Percentiles rank a stretch among this genome's conserved stretches.
Evolutionary conservation across 2,113 vertebrate species (phyloP).

Genomic region (Apteryx owenii): DNA sequence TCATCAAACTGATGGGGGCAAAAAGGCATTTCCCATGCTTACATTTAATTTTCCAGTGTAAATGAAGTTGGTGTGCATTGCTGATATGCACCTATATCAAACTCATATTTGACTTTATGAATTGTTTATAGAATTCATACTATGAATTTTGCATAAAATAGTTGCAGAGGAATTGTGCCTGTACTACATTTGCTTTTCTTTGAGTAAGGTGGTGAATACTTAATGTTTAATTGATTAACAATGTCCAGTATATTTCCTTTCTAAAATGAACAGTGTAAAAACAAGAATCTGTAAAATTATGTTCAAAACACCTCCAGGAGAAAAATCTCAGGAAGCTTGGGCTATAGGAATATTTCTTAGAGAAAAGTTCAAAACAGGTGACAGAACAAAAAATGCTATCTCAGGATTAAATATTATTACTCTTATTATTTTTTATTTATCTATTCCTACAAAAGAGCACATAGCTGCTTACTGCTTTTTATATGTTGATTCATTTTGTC

Average conservation of each 20-base stretch:
- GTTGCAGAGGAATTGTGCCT: conserved; percentile 36
- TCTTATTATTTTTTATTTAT: background rate
- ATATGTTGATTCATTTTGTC: background rate
- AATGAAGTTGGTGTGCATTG: conserved; percentile 43
- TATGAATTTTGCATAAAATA: conserved; percentile 78
- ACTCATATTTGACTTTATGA: conserved; percentile 77
- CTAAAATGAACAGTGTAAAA: conserved; percentile 31
- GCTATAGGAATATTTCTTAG: background rate
- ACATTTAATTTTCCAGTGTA: conserved; percentile 59
- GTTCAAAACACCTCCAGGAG: conserved; percentile 30
- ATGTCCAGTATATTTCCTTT: conserved; percentile 22
- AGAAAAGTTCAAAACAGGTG: background rate
- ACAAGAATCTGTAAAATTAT: conserved; percentile 29
- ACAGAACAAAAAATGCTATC: background rate
- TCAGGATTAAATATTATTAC: background rate
- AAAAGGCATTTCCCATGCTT: conserved; percentile 37
- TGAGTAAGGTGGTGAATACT: conserved; percentile 24
- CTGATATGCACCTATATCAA: conserved; percentile 30
- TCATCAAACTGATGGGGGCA: background rate
- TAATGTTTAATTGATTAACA: conserved; percentile 69
- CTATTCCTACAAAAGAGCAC: background rate
- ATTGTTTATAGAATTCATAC: conserved; percentile 79
- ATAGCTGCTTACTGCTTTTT: background rate
- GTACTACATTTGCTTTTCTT: conserved; percentile 42
- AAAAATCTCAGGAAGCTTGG: background rate